These are phyloP conservation scores for Turritopsis dohrnii DNA, from an alignment of 30 jellyfish, hydroid and myxozoan species.

Conservation along the genomic window DNA sequence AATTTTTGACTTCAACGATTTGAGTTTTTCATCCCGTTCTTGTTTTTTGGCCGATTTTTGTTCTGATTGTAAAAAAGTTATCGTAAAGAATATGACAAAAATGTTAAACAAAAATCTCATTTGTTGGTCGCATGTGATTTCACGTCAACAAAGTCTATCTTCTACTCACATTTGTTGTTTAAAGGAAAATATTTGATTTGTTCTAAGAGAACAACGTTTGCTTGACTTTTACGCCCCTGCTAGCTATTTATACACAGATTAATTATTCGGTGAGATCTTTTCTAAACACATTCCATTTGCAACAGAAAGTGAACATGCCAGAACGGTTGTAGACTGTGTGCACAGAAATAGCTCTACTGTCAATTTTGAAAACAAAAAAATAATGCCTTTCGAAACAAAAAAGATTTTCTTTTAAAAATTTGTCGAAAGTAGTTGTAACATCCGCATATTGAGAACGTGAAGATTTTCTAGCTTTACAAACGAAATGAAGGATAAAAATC, in stretches of 20 bases:
- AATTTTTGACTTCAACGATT: too few relatives aligned
- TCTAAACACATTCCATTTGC: too few relatives aligned
- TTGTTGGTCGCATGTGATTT: neutral
- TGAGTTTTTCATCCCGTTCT: too few relatives aligned
- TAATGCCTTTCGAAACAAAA: neutral
- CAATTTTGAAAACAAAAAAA: too few relatives aligned
- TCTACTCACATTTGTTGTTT: neutral
- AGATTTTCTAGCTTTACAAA: neutral
- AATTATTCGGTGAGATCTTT: neutral
- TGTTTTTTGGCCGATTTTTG: too few relatives aligned
- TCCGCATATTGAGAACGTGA: neutral
- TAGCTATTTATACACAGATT: neutral
- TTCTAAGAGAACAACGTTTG: neutral
- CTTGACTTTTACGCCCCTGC: too few relatives aligned
- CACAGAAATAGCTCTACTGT: too few relatives aligned
- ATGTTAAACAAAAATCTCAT: neutral
- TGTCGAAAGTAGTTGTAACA: neutral
- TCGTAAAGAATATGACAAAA: too few relatives aligned
- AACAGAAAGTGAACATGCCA: too few relatives aligned
- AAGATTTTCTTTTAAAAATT: neutral
- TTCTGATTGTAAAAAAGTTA: too few relatives aligned
- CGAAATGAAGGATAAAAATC: too few relatives aligned
- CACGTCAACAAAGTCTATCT: neutral
- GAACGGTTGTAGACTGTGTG: too few relatives aligned
- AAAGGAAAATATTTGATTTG: neutral